Evolutionary conservation across 2,888 invertebrate species (phyloP).

Genomic region (Agrypnus murinus): DNA sequence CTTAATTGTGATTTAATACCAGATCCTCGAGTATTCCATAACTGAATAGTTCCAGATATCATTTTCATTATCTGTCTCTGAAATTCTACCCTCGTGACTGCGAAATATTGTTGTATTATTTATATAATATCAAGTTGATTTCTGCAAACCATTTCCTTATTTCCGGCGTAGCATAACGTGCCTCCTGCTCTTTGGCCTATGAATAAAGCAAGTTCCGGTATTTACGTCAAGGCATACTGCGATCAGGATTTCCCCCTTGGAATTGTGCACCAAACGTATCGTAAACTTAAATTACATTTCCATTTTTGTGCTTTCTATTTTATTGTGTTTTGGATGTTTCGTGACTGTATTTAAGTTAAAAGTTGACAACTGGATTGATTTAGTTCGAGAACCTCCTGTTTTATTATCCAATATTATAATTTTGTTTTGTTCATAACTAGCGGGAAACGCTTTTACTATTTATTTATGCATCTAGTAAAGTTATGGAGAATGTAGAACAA

Average conservation of each 20-base stretch:
- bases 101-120: conserved; percentile 36
- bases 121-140: conserved; percentile 40
- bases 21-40: background rate
- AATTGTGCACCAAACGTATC: conserved; percentile 51
- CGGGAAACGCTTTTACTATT: background rate
- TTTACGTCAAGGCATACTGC: conserved; percentile 51
- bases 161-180: conserved; percentile 51
- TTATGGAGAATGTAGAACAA: background rate
- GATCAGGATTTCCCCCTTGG: conserved; percentile 47
- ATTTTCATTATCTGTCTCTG: background rate
- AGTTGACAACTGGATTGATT: conserved; percentile 40
- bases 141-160: conserved; percentile 54
- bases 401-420: background rate
- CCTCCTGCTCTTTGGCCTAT: conserved; percentile 44
- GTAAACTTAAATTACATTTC: conserved; percentile 57
- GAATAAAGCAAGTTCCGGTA: conserved; percentile 54
- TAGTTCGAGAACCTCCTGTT: conserved; percentile 9
- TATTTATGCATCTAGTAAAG: background rate
- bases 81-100: conserved; percentile 12
- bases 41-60: background rate
- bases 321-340: conserved; percentile 43
- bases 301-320: conserved; percentile 53
- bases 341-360: conserved; percentile 38
- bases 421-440: background rate
- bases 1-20: too few species aligned